Evolutionary conservation across 2,113 vertebrate species (phyloP).

Genomic region (Neomonachus schauinslandi): DNA sequence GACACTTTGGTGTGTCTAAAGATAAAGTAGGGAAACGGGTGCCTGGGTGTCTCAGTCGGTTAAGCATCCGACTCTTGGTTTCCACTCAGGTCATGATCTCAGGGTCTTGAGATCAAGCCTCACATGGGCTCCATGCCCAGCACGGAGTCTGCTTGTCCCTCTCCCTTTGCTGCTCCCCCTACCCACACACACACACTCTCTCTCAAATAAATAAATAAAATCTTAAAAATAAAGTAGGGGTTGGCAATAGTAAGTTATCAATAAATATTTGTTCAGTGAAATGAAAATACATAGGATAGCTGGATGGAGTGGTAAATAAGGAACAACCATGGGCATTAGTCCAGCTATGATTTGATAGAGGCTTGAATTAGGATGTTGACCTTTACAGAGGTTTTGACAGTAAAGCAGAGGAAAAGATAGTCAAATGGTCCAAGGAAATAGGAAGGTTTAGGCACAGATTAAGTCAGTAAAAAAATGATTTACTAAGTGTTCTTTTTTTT

Average conservation of each 20-base stretch:
- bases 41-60: background rate
- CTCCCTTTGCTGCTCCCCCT: background rate
- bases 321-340: background rate
- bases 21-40: background rate
- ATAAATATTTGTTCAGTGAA: constrained; percentile 39
- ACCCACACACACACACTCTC: too few relatives aligned
- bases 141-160: background rate
- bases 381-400: background rate
- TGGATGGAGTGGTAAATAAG: background rate
- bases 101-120: background rate
- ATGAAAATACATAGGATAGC: background rate
- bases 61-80: background rate
- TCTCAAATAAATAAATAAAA: too few relatives aligned
- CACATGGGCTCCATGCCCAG: background rate
- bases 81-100: too few relatives aligned
- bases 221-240: background rate
- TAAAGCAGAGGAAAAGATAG: background rate
- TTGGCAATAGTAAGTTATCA: constrained; percentile 6
- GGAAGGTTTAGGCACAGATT: background rate
- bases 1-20: background rate
- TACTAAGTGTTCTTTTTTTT: background rate
- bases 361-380: background rate
- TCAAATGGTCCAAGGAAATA: background rate
- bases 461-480: background rate
- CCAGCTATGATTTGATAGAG: background rate